Conservation (phyloP, 2,113 vertebrate species). For the Indri indri region DNA sequence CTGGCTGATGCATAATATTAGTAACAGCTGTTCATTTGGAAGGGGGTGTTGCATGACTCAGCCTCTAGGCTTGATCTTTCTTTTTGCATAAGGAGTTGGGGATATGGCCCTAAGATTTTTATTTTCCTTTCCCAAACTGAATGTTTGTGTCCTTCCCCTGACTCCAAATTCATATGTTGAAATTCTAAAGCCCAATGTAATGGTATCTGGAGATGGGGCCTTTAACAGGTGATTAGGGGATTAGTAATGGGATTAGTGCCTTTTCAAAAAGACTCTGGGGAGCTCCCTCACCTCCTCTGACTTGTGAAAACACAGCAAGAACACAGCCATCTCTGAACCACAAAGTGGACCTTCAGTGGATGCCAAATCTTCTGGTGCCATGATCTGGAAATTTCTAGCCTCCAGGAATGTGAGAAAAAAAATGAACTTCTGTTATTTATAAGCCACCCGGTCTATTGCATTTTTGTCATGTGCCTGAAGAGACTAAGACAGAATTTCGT, state of each 20-base stretch:
- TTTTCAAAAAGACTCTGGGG: not conserved
- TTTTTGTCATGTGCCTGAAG: not conserved
- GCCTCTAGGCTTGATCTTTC: too few species aligned
- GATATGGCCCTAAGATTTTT: too few species aligned
- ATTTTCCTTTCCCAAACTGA: too few species aligned
- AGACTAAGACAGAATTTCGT: not conserved
- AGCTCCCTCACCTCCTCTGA: too few species aligned
- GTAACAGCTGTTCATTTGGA: too few species aligned
- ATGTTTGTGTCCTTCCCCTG: too few species aligned
- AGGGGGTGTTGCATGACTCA: too few species aligned
- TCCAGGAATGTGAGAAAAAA: not conserved
- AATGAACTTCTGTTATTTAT: not conserved
- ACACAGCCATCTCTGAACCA: too few species aligned
- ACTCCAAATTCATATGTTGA: not conserved
- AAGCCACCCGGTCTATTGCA: not conserved
- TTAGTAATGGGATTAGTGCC: not conserved
- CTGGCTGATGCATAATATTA: too few species aligned
- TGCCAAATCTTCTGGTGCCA: accelerated
- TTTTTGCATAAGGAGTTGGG: too few species aligned
- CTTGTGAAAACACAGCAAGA: not conserved
- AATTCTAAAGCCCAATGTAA: not conserved
- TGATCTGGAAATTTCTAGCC: not conserved
- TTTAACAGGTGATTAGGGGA: not conserved
- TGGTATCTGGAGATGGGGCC: not conserved
- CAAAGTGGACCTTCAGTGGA: not conserved